Conservation (phyloP, 2,797 vertebrate species). For the Helarctos malayanus region DNA sequence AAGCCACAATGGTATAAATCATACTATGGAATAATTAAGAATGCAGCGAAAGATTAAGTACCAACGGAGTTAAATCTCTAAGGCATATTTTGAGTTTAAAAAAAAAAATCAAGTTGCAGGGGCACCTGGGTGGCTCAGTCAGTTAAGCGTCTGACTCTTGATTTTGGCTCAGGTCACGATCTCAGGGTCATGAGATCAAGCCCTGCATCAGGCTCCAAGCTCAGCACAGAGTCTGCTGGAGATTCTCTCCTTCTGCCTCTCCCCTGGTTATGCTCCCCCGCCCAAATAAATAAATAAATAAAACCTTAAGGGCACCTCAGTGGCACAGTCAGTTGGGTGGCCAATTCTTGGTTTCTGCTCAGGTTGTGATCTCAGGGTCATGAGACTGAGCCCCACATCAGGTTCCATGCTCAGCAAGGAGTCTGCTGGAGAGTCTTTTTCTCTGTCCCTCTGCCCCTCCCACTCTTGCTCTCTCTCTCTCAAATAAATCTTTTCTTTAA, state of each 20-base stretch:
- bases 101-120: background rate
- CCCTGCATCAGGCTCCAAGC: background rate
- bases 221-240: background rate
- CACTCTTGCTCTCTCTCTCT: background rate
- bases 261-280: background rate
- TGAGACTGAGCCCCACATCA: background rate
- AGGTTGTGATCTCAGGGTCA: background rate
- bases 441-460: background rate
- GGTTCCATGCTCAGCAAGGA: background rate
- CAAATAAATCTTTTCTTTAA: background rate
- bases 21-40: background rate
- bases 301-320: background rate
- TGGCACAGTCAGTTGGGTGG: background rate
- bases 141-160: background rate
- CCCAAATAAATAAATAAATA: background rate
- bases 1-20: background rate
- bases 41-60: background rate
- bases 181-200: background rate
- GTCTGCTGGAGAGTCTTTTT: background rate
- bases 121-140: background rate
- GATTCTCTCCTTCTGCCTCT: background rate
- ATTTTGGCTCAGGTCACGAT: background rate
- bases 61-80: constrained; percentile 1
- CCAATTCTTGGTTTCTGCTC: background rate
- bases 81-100: constrained; percentile 22